phyloP scores from a whole-genome alignment of 2,797 vertebrate species.

The Tragelaphus eurycerus region DNA sequence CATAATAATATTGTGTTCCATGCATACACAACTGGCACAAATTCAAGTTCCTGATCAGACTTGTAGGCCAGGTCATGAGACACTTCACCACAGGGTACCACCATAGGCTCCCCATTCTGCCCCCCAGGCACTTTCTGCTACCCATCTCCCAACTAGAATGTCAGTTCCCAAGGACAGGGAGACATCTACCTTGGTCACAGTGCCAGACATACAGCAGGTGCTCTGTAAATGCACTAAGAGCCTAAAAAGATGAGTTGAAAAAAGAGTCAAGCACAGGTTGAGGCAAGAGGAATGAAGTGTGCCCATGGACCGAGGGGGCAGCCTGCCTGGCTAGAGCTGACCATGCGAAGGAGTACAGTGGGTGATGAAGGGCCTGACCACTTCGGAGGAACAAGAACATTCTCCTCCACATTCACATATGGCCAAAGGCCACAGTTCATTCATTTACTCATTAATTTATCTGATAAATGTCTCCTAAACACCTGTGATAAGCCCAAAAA shows the following conservation, averaged over 20 bases:
- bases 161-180: not conserved
- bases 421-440: no score
- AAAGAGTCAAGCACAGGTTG: not conserved
- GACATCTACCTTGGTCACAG: not conserved
- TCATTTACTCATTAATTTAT: not conserved
- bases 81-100: not conserved
- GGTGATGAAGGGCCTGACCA: not conserved
- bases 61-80: not conserved
- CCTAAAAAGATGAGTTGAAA: not conserved
- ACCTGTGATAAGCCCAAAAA: no score
- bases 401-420: not conserved
- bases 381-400: not conserved
- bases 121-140: not conserved
- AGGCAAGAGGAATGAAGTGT: not conserved
- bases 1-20: not conserved
- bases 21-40: not conserved
- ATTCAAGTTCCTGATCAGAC: not conserved
- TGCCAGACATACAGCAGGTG: not conserved
- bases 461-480: not conserved
- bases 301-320: no score
- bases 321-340: not conserved
- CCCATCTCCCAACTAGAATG: not conserved
- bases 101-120: not conserved
- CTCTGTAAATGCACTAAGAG: not conserved
- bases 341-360: accelerated